Percentiles rank a stretch among this genome's conserved stretches.
Conservation (phyloP, 2,888 invertebrate genomes). For the Gymnoscelis rufifasciata region DNA sequence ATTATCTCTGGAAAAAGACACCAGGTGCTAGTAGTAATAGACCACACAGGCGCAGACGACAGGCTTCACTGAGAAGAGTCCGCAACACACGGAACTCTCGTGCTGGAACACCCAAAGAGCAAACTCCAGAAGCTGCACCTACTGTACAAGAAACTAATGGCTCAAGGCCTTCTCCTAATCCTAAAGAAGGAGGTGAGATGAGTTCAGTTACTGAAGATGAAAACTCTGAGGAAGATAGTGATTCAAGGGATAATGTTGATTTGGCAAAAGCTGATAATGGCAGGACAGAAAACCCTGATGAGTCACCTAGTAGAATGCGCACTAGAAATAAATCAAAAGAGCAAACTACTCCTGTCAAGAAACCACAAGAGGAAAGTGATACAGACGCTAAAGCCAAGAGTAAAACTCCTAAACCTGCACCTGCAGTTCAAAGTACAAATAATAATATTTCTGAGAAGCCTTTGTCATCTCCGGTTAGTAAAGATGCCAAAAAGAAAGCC, state of each 20-base stretch:
- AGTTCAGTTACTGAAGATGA: conserved; percentile 93
- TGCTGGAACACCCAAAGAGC: conserved; percentile 87
- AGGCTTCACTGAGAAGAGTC: conserved; percentile 91
- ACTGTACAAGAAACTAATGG: conserved; percentile 74
- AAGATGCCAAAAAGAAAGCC: conserved; percentile 70
- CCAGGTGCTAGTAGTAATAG: conserved; percentile 98
- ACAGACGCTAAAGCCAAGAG: conserved; percentile 64
- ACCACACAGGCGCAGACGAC: conserved; percentile 93
- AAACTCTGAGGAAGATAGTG: conserved; percentile 96
- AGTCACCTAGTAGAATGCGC: conserved; percentile 92
- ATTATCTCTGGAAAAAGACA: conserved; percentile 99
- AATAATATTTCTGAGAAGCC: conserved; percentile 63
- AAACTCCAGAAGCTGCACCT: conserved; percentile 81
- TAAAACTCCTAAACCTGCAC: conserved; percentile 55
- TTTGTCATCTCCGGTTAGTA: conserved; percentile 59
- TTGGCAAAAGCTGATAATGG: conserved; percentile 90
- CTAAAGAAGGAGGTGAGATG: conserved; percentile 84
- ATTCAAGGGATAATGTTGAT: conserved; percentile 89
- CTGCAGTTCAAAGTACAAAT: conserved; percentile 62
- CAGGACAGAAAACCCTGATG: conserved; percentile 86
- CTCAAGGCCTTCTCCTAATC: conserved; percentile 82
- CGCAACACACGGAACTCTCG: conserved; percentile 92
- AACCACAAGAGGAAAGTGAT: conserved; percentile 71
- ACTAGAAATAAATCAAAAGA: conserved; percentile 92
- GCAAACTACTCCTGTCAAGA: conserved; percentile 78